Percentiles rank a stretch among this genome's conserved stretches.
These are phyloP conservation scores for Mastomys natalensis DNA, from an alignment of 2,113 vertebrate genomes.

Conservation along the genomic window DNA sequence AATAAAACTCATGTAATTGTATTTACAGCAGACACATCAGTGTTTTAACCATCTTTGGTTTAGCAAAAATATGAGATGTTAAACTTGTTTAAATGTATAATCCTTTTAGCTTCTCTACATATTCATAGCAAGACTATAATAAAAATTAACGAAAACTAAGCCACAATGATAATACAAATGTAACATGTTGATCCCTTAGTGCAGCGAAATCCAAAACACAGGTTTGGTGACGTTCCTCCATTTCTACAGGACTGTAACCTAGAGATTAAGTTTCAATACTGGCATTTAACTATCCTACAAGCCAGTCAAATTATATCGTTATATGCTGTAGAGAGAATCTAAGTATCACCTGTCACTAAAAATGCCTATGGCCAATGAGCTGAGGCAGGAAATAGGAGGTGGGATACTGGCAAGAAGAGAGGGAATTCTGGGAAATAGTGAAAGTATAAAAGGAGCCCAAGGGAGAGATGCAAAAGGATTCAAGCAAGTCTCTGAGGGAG, in stretches of 20 bases:
- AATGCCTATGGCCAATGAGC: too few species aligned
- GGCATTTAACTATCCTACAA: not conserved
- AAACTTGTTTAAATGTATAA: not conserved
- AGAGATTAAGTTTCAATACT: not conserved
- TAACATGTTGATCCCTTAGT: not conserved
- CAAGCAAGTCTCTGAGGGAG: too few species aligned
- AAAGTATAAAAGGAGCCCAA: too few species aligned
- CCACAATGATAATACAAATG: not conserved
- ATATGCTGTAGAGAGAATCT: not conserved
- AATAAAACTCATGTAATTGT: not conserved
- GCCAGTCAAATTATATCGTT: not conserved
- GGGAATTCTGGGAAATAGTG: too few species aligned
- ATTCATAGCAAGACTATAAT: not conserved
- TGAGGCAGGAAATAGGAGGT: too few species aligned
- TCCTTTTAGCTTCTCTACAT: not conserved
- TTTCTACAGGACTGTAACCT: not conserved
- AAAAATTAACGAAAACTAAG: not conserved
- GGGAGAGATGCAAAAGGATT: too few species aligned
- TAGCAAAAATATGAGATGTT: not conserved
- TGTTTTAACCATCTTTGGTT: not conserved
- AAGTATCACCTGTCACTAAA: too few species aligned
- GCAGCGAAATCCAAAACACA: not conserved
- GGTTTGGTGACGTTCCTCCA: too few species aligned
- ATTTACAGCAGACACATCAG: not conserved
- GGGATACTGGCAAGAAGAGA: too few species aligned